A percentile compares a stretch with the other conserved stretches of the same genome.
phyloP scores from a whole-genome alignment of 2,113 vertebrate species.

The Spea bombifrons region DNA sequence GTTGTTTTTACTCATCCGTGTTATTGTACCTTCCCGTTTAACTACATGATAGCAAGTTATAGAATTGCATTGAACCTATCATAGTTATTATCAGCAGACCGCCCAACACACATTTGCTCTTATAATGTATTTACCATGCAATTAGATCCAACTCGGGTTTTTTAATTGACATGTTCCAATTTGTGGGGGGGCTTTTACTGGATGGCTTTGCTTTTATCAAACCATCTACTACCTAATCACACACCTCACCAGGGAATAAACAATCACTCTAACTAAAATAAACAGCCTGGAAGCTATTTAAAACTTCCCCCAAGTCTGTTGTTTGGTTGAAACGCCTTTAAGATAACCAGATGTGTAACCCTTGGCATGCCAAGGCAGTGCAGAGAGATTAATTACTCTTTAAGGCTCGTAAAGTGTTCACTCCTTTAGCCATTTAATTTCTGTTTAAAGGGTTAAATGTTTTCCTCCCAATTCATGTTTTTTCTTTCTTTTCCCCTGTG shows the following conservation, averaged over 20 bases:
- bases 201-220: slow-evolving; percentile 39
- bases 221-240: slow-evolving; percentile 40
- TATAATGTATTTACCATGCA: slow-evolving; percentile 13
- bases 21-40: background rate
- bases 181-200: background rate
- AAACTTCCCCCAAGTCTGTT: slow-evolving; percentile 23
- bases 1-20: background rate
- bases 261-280: slow-evolving; percentile 29
- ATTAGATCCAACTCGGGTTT: slow-evolving; percentile 2
- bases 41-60: background rate
- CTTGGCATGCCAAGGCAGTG: background rate
- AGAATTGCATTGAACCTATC: background rate
- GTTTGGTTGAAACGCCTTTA: slow-evolving; percentile 24
- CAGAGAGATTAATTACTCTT: background rate
- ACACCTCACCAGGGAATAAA: slow-evolving; percentile 35
- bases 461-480: too few relatives aligned
- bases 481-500: too few relatives aligned
- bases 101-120: background rate
- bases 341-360: slow-evolving; percentile 27
- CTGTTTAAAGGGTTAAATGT: too few relatives aligned
- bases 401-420: too few relatives aligned
- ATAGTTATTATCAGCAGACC: background rate
- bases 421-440: too few relatives aligned
- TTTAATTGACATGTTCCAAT: slow-evolving; percentile 7
- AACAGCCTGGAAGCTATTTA: slow-evolving; percentile 26